Evolutionary conservation across 2,113 vertebrate genomes (phyloP).

Genomic region (Ancistrus triradiatus): DNA sequence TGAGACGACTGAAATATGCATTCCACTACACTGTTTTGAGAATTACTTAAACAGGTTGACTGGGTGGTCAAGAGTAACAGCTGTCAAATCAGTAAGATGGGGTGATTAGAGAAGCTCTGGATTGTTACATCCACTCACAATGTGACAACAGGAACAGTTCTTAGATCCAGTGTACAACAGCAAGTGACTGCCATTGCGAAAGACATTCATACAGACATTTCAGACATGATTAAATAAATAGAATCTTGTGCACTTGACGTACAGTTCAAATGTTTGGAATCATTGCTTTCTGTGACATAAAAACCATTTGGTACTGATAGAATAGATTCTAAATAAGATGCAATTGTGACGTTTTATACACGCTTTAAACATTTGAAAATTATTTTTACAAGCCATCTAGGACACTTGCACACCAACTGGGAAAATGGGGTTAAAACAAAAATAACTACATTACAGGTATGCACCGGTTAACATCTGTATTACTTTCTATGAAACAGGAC

Average conservation of each 20-base stretch:
- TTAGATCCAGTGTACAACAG: slow-evolving; percentile 23
- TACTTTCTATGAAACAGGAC: too few relatives aligned
- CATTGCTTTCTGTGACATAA: too few relatives aligned
- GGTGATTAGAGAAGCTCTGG: not conserved
- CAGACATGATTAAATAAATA: slow-evolving; percentile 30
- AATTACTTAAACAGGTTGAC: slow-evolving; percentile 1
- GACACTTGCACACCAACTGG: too few relatives aligned
- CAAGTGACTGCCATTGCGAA: slow-evolving; percentile 1
- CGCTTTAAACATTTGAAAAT: too few relatives aligned
- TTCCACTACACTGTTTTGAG: not conserved
- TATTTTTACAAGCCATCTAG: too few relatives aligned
- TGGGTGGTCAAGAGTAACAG: slow-evolving; percentile 8
- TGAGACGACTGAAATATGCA: not conserved
- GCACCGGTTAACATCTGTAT: too few relatives aligned
- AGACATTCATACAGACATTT: not conserved
- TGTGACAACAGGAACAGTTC: not conserved
- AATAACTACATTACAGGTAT: too few relatives aligned
- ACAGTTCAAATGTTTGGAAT: slow-evolving; percentile 11
- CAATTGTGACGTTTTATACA: too few relatives aligned
- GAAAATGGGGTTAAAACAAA: too few relatives aligned
- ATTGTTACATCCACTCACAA: not conserved
- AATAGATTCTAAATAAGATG: too few relatives aligned
- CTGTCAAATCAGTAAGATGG: not conserved
- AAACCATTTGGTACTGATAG: too few relatives aligned
- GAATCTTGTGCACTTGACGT: slow-evolving; percentile 2